phyloP scores from a whole-genome alignment of 1,140 invertebrate genomes.

The Aphidius ervi region DNA sequence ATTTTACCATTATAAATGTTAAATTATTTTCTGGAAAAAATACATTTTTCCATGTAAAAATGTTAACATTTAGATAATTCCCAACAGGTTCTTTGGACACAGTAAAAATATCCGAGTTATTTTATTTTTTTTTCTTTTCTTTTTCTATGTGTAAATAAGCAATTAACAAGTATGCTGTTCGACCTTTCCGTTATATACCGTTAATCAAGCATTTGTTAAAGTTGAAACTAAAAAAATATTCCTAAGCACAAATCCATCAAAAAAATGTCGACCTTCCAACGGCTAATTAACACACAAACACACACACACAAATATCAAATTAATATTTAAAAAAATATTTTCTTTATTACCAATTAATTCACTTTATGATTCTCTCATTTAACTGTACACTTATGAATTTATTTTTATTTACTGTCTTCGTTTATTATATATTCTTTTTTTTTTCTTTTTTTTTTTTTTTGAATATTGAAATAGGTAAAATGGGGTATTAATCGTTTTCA shows the following conservation, averaged over 20 bases:
- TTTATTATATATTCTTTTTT: no score
- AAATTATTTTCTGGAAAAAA: no score
- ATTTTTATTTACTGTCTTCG: no score
- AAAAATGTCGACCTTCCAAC: conserved; percentile 20
- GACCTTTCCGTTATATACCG: conserved; percentile 23
- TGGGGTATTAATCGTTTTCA: no score
- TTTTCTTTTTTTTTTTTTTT: no score
- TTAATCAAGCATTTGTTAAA: conserved; percentile 20
- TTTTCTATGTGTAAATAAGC: conserved; percentile 15
- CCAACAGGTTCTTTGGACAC: no score
- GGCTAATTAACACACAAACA: conserved; percentile 22
- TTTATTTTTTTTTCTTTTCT: neutral
- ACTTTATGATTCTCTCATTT: conserved; percentile 2
- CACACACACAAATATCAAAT: neutral
- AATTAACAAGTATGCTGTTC: conserved; percentile 22
- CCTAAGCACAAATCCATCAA: neutral
- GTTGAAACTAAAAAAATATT: neutral
- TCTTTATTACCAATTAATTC: neutral
- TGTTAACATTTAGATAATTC: no score
- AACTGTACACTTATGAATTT: neutral
- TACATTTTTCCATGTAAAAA: no score
- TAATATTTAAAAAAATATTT: conserved; percentile 1
- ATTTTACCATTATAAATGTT: no score
- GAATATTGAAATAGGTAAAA: no score
- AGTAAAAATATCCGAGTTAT: no score